Conservation (phyloP, 2,797 vertebrate genomes). For the Rhinichthys osculus region DNA sequence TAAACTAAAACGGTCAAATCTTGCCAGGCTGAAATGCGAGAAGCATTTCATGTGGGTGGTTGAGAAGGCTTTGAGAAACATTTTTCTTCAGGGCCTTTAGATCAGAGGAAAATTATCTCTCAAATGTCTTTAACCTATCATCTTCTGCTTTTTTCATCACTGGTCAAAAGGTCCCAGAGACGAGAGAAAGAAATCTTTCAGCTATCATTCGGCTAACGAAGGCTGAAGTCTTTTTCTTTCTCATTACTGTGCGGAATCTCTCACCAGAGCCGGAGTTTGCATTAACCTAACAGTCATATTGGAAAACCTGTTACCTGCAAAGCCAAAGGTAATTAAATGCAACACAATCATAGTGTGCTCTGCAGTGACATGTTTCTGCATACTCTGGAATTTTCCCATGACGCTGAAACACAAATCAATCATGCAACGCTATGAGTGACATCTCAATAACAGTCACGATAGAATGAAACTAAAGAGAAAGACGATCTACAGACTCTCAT, state of each 20-base stretch:
- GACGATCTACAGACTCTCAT: background rate
- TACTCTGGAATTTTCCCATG: conserved; percentile 54
- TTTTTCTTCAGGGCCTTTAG: background rate
- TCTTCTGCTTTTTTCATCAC: background rate
- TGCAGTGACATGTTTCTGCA: conserved; percentile 42
- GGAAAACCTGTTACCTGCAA: conserved; percentile 39
- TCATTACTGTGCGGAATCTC: conserved; percentile 8
- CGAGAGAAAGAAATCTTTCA: background rate
- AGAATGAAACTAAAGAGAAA: background rate
- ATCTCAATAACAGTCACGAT: conserved; percentile 38
- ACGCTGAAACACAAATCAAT: conserved; percentile 23
- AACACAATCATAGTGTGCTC: conserved; percentile 16
- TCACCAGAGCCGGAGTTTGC: background rate
- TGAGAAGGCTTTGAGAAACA: conserved; percentile 6
- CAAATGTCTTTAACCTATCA: background rate
- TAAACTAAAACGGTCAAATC: background rate
- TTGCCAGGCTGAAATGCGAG: background rate
- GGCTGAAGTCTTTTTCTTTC: conserved; percentile 16
- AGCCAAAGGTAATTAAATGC: conserved; percentile 39
- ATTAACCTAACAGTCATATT: conserved; percentile 5
- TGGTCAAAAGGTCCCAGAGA: conserved; percentile 23
- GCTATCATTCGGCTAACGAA: conserved; percentile 6
- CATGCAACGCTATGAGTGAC: conserved; percentile 30
- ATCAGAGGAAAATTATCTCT: conserved; percentile 20
- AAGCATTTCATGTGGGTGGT: background rate